Conservation (phyloP, 1,140 invertebrate genomes). For the Hyposmocoma kahamanoa region DNA sequence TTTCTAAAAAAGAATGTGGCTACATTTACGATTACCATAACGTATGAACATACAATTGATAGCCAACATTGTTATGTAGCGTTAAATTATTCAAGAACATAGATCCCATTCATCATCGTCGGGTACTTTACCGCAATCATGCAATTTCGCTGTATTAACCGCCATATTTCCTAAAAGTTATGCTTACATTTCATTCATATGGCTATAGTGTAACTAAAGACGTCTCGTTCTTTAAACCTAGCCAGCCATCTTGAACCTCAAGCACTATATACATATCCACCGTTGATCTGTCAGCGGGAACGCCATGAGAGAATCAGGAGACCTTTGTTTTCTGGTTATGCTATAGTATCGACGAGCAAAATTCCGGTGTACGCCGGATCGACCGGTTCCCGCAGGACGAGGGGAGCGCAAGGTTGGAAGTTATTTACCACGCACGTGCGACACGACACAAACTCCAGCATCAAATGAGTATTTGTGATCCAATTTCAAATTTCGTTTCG, state of each 20-base stretch:
- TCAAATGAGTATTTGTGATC: conserved; percentile 8
- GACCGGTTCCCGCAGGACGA: conserved; percentile 40
- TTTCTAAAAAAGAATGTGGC: conserved; percentile 18
- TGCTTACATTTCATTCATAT: neutral
- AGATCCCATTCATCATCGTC: neutral
- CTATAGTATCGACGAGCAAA: conserved; percentile 19
- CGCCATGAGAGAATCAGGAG: conserved; percentile 9
- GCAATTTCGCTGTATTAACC: neutral
- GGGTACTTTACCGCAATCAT: neutral
- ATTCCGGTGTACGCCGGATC: conserved; percentile 22
- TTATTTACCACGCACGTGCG: conserved; percentile 36
- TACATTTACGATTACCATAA: conserved; percentile 6
- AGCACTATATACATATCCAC: conserved; percentile 16
- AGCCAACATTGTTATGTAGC: neutral
- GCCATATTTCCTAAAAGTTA: neutral
- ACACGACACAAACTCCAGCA: conserved; percentile 14
- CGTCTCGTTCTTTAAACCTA: neutral
- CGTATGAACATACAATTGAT: neutral
- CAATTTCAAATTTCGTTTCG: conserved; percentile 1
- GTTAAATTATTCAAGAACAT: neutral
- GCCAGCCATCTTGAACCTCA: conserved; percentile 13
- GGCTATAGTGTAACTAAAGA: neutral
- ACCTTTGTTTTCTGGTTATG: conserved; percentile 15
- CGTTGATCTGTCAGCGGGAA: neutral
- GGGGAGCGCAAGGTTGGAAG: conserved; percentile 41